phyloP scores from a whole-genome alignment of 2,888 invertebrate genomes.

The Cataglyphis cursor region DNA sequence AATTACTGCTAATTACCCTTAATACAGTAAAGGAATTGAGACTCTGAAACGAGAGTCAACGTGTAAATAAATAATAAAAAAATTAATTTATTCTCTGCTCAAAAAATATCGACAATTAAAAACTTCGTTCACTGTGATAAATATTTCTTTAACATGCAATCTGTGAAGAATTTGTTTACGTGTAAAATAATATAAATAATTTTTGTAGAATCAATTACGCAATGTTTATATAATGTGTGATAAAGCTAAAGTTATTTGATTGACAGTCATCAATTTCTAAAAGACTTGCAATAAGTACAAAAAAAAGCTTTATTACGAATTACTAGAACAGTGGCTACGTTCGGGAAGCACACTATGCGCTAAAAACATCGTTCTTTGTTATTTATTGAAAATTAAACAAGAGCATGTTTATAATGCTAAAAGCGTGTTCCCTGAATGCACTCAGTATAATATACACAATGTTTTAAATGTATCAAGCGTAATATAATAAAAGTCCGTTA shows the following conservation, averaged over 20 bases:
- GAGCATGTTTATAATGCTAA: too few relatives aligned
- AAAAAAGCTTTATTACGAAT: not conserved
- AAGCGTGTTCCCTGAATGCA: too few relatives aligned
- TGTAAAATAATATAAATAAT: not conserved
- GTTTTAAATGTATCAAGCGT: not conserved
- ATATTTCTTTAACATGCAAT: not conserved
- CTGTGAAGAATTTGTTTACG: not conserved
- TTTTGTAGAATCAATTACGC: not conserved
- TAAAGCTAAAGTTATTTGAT: not conserved
- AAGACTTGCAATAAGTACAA: slow-evolving; percentile 16
- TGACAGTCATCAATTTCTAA: not conserved
- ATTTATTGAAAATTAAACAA: too few relatives aligned
- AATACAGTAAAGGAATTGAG: not conserved
- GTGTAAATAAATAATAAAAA: slow-evolving; percentile 12
- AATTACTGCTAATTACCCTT: not conserved
- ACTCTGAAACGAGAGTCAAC: not conserved
- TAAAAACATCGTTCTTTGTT: too few relatives aligned
- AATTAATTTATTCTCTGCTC: not conserved
- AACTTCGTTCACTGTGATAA: not conserved
- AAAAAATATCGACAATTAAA: not conserved
- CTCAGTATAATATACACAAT: not conserved
- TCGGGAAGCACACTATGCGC: too few relatives aligned
- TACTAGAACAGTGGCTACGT: not conserved
- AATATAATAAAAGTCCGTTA: not conserved
- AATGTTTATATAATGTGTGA: not conserved